These are phyloP conservation scores for Antennarius maculatus DNA, from an alignment of 2,797 vertebrate species.

Conservation along the genomic window DNA sequence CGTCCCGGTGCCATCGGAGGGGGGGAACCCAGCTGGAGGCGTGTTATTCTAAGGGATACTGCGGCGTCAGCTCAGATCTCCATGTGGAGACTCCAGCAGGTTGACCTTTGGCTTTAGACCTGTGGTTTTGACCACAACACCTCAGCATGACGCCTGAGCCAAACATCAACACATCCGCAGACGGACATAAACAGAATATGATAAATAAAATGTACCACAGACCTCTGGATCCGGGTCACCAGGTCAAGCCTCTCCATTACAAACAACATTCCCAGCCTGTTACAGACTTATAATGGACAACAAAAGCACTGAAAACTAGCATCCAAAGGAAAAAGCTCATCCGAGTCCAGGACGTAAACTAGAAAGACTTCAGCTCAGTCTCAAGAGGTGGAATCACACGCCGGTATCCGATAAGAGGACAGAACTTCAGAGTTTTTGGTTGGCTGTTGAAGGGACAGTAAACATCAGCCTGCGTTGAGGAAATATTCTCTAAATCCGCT, in stretches of 20 bases:
- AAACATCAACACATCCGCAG: background rate
- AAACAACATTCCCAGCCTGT: conserved; percentile 39
- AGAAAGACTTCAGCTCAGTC: conserved; percentile 45
- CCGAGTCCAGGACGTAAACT: conserved; percentile 52
- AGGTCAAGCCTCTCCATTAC: conserved; percentile 33
- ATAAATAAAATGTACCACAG: background rate
- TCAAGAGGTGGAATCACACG: background rate
- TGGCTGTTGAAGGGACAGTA: background rate
- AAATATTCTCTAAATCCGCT: conserved; percentile 8
- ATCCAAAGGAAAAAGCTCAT: conserved; percentile 41
- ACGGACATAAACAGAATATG: conserved; percentile 1
- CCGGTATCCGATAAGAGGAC: conserved; percentile 26
- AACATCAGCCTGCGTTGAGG: conserved; percentile 19
- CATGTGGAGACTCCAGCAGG: conserved; percentile 14
- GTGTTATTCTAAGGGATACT: conserved; percentile 43
- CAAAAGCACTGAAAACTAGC: conserved; percentile 48
- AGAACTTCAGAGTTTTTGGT: conserved; percentile 25
- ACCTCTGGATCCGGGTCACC: conserved; percentile 32
- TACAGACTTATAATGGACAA: conserved; percentile 18
- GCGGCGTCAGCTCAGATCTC: conserved; percentile 40
- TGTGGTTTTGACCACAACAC: conserved; percentile 2
- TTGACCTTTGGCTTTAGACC: conserved; percentile 13
- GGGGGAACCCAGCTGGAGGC: conserved; percentile 35
- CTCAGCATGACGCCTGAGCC: conserved; percentile 3
- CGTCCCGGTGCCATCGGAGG: conserved; percentile 31